phyloP scores from a whole-genome alignment of 2,888 invertebrate genomes.

The Subacronicta megacephala region DNA sequence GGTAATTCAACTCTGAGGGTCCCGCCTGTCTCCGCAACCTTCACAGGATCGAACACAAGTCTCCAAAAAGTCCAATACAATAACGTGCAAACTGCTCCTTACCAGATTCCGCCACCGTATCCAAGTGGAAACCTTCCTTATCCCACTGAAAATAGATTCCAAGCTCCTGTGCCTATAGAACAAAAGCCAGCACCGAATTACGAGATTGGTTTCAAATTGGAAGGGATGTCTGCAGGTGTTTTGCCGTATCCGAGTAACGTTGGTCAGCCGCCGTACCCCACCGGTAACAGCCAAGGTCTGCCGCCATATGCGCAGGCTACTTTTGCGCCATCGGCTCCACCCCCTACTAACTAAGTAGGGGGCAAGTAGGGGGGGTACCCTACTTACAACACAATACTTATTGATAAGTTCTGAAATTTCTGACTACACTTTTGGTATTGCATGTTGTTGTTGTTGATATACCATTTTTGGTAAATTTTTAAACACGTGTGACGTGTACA shows the following conservation, averaged over 20 bases:
- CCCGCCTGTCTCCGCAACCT: constrained; percentile 17
- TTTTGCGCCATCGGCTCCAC: constrained; percentile 39
- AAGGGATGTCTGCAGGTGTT: background rate
- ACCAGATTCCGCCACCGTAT: constrained; percentile 35
- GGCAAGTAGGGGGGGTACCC: too few relatives aligned
- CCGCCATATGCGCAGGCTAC: constrained; percentile 14
- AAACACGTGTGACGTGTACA: background rate
- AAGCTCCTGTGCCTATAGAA: constrained; percentile 24
- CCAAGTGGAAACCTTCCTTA: constrained; percentile 22
- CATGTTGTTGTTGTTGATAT: too few relatives aligned
- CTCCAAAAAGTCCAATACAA: constrained; percentile 25
- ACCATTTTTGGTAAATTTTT: background rate
- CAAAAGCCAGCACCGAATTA: constrained; percentile 17
- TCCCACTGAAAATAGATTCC: constrained; percentile 15
- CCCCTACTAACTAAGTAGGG: constrained; percentile 17
- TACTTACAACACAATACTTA: too few relatives aligned
- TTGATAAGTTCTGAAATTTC: too few relatives aligned
- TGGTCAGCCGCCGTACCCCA: constrained; percentile 11
- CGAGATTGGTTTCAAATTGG: constrained; percentile 36
- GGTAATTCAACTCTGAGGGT: constrained; percentile 1
- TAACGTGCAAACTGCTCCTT: constrained; percentile 8
- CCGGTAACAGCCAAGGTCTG: constrained; percentile 6
- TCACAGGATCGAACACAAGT: constrained; percentile 28
- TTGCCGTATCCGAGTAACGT: constrained; percentile 7
- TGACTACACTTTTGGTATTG: too few relatives aligned